Conservation (phyloP, 2,797 vertebrate species). For the Eulemur albifrons region DNA sequence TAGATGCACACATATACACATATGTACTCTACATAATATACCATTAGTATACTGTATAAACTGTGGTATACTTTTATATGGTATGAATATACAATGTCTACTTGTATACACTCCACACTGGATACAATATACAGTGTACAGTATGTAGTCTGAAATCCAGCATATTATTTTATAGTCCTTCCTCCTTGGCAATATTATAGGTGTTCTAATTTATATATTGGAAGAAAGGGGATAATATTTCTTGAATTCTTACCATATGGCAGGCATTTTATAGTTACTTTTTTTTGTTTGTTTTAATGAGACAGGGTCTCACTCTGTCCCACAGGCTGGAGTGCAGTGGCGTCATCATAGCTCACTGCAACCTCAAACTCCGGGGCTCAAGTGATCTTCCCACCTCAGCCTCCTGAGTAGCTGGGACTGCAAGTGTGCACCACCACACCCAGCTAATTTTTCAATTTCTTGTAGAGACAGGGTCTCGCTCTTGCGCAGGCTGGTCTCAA, state of each 20-base stretch:
- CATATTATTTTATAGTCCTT: neutral
- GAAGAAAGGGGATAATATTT: neutral
- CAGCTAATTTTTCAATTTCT: neutral
- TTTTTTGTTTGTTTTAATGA: neutral
- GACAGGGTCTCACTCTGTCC: neutral
- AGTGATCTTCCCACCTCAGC: neutral
- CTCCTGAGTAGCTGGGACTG: neutral
- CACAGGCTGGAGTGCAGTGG: neutral
- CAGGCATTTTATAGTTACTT: rapidly evolving
- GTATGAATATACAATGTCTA: neutral
- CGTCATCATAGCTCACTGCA: neutral
- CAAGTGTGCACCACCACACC: neutral
- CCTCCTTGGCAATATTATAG: neutral
- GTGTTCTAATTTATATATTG: neutral
- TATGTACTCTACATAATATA: neutral
- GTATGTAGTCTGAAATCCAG: rapidly evolving
- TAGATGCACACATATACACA: neutral
- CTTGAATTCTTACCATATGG: rapidly evolving
- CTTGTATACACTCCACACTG: rapidly evolving
- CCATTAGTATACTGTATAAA: neutral
- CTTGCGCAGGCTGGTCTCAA: neutral
- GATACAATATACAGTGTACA: too few species aligned
- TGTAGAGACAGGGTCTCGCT: neutral
- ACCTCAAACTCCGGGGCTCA: neutral
- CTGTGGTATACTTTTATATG: neutral